Evolutionary conservation across 2,797 vertebrate species (phyloP), one percentile per base, ranked within the genome.

Genomic region (Periparus ater): DNA sequence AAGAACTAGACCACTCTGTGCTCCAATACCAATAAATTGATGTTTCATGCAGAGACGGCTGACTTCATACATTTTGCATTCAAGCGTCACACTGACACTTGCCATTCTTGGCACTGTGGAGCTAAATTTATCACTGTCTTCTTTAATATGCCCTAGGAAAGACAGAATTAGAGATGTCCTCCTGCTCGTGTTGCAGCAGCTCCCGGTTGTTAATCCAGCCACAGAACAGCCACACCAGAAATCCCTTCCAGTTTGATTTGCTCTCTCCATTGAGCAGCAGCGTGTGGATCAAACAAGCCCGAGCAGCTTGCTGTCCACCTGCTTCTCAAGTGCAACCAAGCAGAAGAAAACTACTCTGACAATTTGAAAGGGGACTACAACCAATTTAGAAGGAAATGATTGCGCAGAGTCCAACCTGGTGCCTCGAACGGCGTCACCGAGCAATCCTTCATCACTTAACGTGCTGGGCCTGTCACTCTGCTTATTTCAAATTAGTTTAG

Each of bases 331-430:
- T 89, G 95, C 96, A 96, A 58, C 1, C 48, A 95, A 95, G 94
- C 96, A 97, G 92, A 95, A 96, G 77, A 93, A 96, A 97, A 95
- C 94, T 66, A 78, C 93, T 97, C 96, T 95, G 97, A 97, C 96
- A 96, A 95, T 88, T 92, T 97, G 94, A 97, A 97, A 97, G 89
- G 93, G 75, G 95, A 94, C 93, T 83, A 95, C 95, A 96, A 95
- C 74, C 95, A 97, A 96, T 96, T 96, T 92, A 93, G 94, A 79
- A 86, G 88, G 88, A 90, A 97, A 97, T 92, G 96, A 97, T 94
- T 97, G 95, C 29, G 1, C 75, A 45, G 57, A 89, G 88, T 85
- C 94, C 92, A 94, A 48, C 45, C 73, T 12, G 0, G 70, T 89
- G 89, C 89, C 91, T 95, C 2, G 2, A 80, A 85, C 62, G 16